Conservation (phyloP, 2,888 invertebrate species). For the Chorisops tibialis region DNA sequence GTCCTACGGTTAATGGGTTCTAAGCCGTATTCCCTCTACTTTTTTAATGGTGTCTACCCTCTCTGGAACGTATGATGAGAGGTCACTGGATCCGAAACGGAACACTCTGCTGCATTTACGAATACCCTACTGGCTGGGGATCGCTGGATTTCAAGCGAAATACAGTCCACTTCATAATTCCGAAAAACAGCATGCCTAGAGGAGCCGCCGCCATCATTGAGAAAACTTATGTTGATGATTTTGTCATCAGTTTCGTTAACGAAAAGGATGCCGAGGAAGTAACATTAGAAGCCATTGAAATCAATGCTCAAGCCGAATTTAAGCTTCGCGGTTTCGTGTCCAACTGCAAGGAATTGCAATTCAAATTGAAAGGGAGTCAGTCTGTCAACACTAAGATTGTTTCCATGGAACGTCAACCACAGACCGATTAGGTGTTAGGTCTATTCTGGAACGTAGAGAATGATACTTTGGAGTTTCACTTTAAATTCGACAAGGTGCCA, state of each 20-base stretch:
- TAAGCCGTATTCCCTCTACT: no score
- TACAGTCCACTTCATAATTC: no score
- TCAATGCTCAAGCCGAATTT: background rate
- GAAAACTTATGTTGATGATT: background rate
- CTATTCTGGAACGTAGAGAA: background rate
- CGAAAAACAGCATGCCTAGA: background rate
- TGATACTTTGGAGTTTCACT: background rate
- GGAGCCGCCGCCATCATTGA: background rate
- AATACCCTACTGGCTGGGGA: no score
- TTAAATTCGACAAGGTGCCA: background rate
- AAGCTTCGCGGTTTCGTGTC: background rate
- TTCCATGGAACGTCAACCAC: background rate
- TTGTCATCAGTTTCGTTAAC: slow-evolving; percentile 1
- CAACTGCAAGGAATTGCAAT: background rate
- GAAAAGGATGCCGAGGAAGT: background rate
- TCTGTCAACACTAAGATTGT: background rate
- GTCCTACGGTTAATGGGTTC: no score
- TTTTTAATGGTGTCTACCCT: no score
- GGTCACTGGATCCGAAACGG: no score
- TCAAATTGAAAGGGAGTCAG: background rate
- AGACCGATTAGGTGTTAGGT: background rate
- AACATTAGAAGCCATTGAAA: background rate
- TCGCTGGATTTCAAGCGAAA: no score
- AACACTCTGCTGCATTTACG: no score
- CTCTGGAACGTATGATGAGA: no score